Evolutionary conservation across 2,797 vertebrate genomes (phyloP), one percentile per base, ranked within the genome.

Genomic region (Australoheros facetus): DNA sequence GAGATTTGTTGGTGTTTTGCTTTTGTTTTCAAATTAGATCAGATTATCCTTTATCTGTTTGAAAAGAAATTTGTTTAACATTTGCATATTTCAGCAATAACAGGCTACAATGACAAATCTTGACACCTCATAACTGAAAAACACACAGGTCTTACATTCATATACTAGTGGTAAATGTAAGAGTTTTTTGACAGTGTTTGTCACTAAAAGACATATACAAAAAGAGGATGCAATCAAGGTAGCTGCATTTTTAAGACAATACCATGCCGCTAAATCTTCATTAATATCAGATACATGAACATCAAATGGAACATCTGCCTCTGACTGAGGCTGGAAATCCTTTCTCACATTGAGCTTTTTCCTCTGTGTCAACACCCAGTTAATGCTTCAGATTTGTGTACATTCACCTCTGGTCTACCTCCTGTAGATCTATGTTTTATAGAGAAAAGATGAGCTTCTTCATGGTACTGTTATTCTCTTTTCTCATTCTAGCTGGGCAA

Each of bases 341-440:
- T 55, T 54, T 59, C 60, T 76, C 76, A 56, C 19, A 16, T 34
- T 23, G 32, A 14, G 34, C 53, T 45, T 48, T 66, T 64, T 3
- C 23, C 11, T 48, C 42, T 54, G 30, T 45, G 60, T 84, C 82
- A 82, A 45, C 70, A 32, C 30, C 11, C 6, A 56, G 4, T 73
- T 59, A 77, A 79, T 83, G 71, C 56, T 53, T 34, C 9, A 39
- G 45, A 37, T 74, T 53, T 79, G 28, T 80, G 58, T 56, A 17
- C 70, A 42, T 57, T 58, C 74, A 81, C 78, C 77, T 82, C 45
- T 69, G 30, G 48, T 69, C 60, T 39, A 64, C 39, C 21, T 28
- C 5, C 62, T 19, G 39, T 48, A 48, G 9, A 66, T 66, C 62
- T 66, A 66, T 19, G 16, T 66, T 48, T 66, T 48, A 48, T 48